Conservation (phyloP, 92 coral and sea anemone genomes). For the Porites rus region DNA sequence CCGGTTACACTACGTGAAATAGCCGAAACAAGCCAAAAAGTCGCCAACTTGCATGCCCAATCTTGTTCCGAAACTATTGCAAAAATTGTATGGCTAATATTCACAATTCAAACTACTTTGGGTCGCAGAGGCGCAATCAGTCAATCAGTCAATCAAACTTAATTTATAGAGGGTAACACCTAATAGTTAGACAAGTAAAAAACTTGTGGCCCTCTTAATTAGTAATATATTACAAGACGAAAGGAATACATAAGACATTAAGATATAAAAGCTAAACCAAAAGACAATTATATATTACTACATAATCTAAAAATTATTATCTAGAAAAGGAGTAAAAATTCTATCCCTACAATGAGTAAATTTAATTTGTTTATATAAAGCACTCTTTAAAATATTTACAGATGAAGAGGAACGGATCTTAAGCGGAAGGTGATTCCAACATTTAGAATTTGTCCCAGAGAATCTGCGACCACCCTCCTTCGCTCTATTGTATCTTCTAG, state of each 20-base stretch:
- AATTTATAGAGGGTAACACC: too few species aligned
- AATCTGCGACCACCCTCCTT: conserved; percentile 31
- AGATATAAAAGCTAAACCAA: neutral
- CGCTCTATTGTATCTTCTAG: neutral
- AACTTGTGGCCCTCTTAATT: too few species aligned
- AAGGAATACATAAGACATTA: neutral
- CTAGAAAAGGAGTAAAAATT: conserved; percentile 11
- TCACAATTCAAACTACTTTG: too few species aligned
- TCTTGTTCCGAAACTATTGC: too few species aligned
- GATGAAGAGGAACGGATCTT: conserved; percentile 21
- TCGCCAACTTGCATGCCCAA: too few species aligned
- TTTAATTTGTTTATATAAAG: conserved; percentile 15
- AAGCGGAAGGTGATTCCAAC: conserved; percentile 33
- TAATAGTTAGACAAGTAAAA: too few species aligned
- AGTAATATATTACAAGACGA: too few species aligned
- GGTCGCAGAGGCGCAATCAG: too few species aligned
- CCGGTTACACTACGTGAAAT: too few species aligned
- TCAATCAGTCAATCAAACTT: too few species aligned
- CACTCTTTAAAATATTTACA: conserved; percentile 23
- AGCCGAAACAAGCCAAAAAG: too few species aligned
- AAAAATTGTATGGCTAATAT: too few species aligned
- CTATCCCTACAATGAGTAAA: conserved; percentile 14
- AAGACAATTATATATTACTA: conserved; percentile 11
- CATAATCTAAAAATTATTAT: conserved; percentile 4
- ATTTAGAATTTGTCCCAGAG: conserved; percentile 25